Base-by-base conservation (phyloP, 1,140 invertebrate genomes). In the Doryteuthis pealeii region DNA sequence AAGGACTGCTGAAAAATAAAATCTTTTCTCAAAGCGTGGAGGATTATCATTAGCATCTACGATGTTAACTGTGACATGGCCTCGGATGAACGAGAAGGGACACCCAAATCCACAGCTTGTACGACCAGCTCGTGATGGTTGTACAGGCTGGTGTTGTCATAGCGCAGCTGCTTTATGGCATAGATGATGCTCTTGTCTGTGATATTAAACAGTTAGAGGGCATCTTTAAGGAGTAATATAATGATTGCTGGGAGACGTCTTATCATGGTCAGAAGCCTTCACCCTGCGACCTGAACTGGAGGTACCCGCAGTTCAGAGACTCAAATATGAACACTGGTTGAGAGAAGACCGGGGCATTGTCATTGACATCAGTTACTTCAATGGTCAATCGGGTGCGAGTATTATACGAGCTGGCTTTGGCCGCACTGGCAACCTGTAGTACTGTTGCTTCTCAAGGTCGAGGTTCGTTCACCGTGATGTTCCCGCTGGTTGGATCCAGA, bases 91-190 rank as follows among this genome's bases (percentile, higher is more conserved):
- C 80, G 93, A 92, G 89, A 94, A 93, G 96, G 96, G 84, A 95
- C 96, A 0, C 96, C 96, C 83, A 96, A 95, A 88, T 98, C 96
- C 84, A 97, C 96, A 0, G 96, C 96, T 0, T 97, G 86, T 0
- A 98, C 91, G 0, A 93, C 93, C 14, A 98, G 87, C 1, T 92
- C 91, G 80, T 96, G 95, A 72, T 93, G 91, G 87, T 98, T 98
- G 85, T 96, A 94, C 0, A 94, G 94, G n/a, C 77, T 76, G 0
- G 93, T 93, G 83, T 93, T 92, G 82, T 94, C 94, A 85, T 96
- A 97, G 73, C 91, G 91, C 62, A 97, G 89, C 0, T 91, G 90
- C 82, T 92, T 91, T 85, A 96, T 96, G 74, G 95, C 95, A 76
- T 93, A 93, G 28, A 99, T 92, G 82, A 96, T 94, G 0, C 96